Evolutionary conservation across 2,888 invertebrate genomes (phyloP), one percentile per base, ranked within the genome.

Genomic region (Cactoblastis cactorum): DNA sequence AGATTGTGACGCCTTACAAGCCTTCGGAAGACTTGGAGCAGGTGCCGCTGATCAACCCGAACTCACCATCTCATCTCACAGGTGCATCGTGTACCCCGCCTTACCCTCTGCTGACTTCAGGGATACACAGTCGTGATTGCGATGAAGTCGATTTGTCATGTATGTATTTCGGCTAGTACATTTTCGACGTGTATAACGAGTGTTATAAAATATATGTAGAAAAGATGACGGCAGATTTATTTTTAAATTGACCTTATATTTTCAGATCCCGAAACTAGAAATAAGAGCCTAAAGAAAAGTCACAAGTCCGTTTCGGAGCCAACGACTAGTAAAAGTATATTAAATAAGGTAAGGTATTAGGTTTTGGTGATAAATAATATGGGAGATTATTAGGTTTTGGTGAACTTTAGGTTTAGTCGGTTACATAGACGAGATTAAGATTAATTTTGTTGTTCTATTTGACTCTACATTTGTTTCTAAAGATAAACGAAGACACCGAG

Each of bases 1-100:
- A 97, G 84, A 93, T 97, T 17, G 96, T 97, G 32, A 94, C 95
- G 6, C 96, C 97, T 1, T 97, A 96, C 80, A 95, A 96, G 69
- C 96, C 96, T 0, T 95, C 96, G 14, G 96, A 96, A 69, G 97
- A 97, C 67, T 79, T 93, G 61, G 94, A 94, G 65, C 93, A 93
- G 63, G 91, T 93, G 32, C 94, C 94, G 0, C 77, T 94, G 9
- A 82, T 94, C 53, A 86, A 91, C 59, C 92, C 92, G 0, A 86
- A 87, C 56, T 90, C 90, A 0, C 90, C 90, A 3, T 89, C 90
- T 0, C 90, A 90, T 45, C 72, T 85, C 0, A 73, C 79, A 0
- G 80, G 74, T 0, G 77, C 80, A 0, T 69, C 78, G 0, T 73
- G 77, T 50, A 67, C 77, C 0, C 72, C 79, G 0, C 79, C 80